Evolutionary conservation across 2,797 vertebrate species (phyloP).

Genomic region (Oreochromis grahami): DNA sequence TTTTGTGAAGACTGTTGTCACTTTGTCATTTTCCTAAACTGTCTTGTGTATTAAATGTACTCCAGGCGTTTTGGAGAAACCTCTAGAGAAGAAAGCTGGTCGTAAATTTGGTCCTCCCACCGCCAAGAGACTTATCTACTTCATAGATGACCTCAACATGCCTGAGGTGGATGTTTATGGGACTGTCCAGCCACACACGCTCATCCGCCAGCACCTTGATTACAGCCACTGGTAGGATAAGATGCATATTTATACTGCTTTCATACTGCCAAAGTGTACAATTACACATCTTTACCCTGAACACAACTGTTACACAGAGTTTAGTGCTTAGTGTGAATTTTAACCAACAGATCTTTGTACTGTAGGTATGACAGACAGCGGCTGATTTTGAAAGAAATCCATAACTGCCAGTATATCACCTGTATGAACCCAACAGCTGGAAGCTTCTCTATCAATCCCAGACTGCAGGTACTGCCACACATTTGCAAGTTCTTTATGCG

Average conservation of each 20-base stretch:
- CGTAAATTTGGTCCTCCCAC: constrained; percentile 79
- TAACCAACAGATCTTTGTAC: constrained; percentile 40
- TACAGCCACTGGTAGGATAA: constrained; percentile 74
- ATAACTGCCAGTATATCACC: constrained; percentile 90
- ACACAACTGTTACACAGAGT: not conserved
- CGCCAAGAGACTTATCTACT: constrained; percentile 82
- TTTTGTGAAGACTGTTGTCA: not conserved
- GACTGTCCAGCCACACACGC: constrained; percentile 80
- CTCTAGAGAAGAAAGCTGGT: constrained; percentile 82
- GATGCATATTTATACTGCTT: not conserved
- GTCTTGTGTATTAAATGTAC: not conserved
- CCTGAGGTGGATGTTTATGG: constrained; percentile 78
- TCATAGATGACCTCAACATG: constrained; percentile 84
- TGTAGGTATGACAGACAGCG: constrained; percentile 96
- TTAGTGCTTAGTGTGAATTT: not conserved
- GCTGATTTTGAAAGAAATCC: constrained; percentile 88
- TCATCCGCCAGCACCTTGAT: constrained; percentile 82
- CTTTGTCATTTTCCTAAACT: not conserved
- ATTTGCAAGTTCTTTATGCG: not conserved
- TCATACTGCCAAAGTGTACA: not conserved
- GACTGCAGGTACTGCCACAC: constrained; percentile 80
- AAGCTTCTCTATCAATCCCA: constrained; percentile 90
- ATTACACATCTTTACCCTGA: not conserved
- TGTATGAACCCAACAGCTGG: constrained; percentile 92
- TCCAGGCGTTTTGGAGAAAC: constrained; percentile 79